Conservation (phyloP, 1,140 invertebrate species). For the Drosophila neocordata region DNA sequence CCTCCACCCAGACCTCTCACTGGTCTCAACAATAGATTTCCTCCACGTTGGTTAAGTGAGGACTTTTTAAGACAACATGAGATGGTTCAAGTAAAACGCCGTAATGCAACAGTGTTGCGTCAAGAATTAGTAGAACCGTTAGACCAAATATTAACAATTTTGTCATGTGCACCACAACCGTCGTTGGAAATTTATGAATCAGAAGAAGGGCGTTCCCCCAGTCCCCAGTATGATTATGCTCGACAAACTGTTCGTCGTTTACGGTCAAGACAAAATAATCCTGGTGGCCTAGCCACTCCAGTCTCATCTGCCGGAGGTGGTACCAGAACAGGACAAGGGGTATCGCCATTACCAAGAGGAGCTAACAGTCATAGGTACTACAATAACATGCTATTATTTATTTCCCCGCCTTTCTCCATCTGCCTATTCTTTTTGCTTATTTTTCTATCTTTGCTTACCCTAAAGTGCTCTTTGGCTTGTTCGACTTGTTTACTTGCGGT, state of each 20-base stretch:
- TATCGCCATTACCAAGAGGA: background rate
- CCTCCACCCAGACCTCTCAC: background rate
- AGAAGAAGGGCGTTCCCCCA: too few species aligned
- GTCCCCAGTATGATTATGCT: too few species aligned
- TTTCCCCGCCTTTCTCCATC: background rate
- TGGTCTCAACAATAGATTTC: background rate
- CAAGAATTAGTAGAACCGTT: background rate
- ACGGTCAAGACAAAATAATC: too few species aligned
- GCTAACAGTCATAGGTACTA: background rate
- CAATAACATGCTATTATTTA: background rate
- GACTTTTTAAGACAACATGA: slow-evolving; percentile 15
- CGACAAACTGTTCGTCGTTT: too few species aligned
- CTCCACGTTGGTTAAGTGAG: slow-evolving; percentile 10
- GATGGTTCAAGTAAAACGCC: background rate
- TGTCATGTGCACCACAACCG: background rate
- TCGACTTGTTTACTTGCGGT: background rate
- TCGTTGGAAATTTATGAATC: background rate
- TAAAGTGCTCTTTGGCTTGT: background rate
- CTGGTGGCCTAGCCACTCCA: too few species aligned
- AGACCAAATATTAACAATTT: background rate
- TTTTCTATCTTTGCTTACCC: slow-evolving; percentile 14
- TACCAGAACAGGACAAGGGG: background rate
- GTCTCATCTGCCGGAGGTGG: background rate
- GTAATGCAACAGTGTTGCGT: background rate
- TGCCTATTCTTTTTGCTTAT: background rate